Evolutionary conservation across 2,888 invertebrate species (phyloP).

Genomic region (Odontothrips loti): DNA sequence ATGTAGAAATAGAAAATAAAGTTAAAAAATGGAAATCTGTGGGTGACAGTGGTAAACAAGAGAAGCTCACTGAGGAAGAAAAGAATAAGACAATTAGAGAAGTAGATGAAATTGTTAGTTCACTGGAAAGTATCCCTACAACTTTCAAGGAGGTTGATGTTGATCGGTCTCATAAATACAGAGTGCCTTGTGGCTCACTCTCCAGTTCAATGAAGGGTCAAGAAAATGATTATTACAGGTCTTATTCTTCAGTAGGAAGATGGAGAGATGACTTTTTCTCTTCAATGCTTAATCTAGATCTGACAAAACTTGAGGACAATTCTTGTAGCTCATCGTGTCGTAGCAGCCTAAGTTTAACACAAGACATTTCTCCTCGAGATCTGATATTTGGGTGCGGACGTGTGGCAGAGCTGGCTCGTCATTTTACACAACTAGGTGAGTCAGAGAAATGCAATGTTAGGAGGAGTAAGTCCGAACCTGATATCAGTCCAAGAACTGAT

Average conservation of each 20-base stretch:
- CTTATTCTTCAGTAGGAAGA: not conserved
- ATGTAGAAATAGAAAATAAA: not conserved
- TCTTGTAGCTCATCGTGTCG: conserved; percentile 32
- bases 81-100: conserved; percentile 40
- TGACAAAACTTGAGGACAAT: conserved; percentile 44
- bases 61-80: conserved; percentile 40
- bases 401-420: conserved; percentile 66
- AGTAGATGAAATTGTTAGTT: conserved; percentile 40
- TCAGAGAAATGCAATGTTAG: conserved; percentile 45
- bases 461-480: conserved; percentile 45
- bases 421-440: conserved; percentile 53
- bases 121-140: not conserved
- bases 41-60: not conserved
- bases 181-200: not conserved
- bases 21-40: not conserved
- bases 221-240: not conserved
- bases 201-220: not conserved
- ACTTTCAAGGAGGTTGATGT: not conserved
- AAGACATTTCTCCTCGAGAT: not conserved
- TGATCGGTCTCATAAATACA: not conserved
- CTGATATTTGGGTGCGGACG: conserved; percentile 57
- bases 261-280: conserved; percentile 34
- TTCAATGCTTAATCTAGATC: conserved; percentile 44
- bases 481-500: conserved; percentile 39
- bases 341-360: not conserved